A percentile compares a stretch with the other conserved stretches of the same genome.
These are phyloP conservation scores for Caenorhabditis wallacei DNA, from an alignment of 2,888 invertebrate genomes.

Conservation along the genomic window DNA sequence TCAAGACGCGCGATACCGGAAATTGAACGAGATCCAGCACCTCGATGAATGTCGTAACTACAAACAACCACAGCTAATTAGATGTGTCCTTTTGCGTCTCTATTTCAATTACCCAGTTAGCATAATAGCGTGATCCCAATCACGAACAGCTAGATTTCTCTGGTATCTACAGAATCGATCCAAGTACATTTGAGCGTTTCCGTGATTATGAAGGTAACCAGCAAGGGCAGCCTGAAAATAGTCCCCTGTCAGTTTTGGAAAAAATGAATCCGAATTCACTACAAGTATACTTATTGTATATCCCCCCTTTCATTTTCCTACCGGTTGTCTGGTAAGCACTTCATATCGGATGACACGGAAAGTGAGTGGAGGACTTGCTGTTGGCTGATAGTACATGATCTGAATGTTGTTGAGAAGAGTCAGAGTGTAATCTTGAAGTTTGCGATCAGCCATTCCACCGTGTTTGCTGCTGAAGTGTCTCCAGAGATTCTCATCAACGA, in stretches of 20 bases:
- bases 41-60: slow-evolving; percentile 82
- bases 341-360: slow-evolving; percentile 83
- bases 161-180: slow-evolving; percentile 83
- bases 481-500: slow-evolving; percentile 83
- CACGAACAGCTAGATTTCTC: slow-evolving; percentile 77
- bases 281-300: slow-evolving; percentile 18
- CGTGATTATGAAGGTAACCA: slow-evolving; percentile 80
- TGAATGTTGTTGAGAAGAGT: slow-evolving; percentile 83
- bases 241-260: neutral
- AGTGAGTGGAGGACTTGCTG: slow-evolving; percentile 80
- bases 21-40: slow-evolving; percentile 81
- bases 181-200: slow-evolving; percentile 83
- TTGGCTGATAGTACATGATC: slow-evolving; percentile 83
- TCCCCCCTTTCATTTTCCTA: slow-evolving; percentile 47
- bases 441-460: slow-evolving; percentile 76
- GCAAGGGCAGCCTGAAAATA: slow-evolving; percentile 79
- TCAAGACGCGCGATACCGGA: slow-evolving; percentile 83
- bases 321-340: slow-evolving; percentile 82
- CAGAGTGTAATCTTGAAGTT: slow-evolving; percentile 81
- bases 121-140: slow-evolving; percentile 83
- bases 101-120: slow-evolving; percentile 79
- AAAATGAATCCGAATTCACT: neutral
- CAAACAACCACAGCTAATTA: slow-evolving; percentile 54
- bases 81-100: slow-evolving; percentile 49
- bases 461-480: slow-evolving; percentile 81